These are phyloP conservation scores for Acleris cristana DNA, from an alignment of 2,888 invertebrate genomes.

Conservation along the genomic window DNA sequence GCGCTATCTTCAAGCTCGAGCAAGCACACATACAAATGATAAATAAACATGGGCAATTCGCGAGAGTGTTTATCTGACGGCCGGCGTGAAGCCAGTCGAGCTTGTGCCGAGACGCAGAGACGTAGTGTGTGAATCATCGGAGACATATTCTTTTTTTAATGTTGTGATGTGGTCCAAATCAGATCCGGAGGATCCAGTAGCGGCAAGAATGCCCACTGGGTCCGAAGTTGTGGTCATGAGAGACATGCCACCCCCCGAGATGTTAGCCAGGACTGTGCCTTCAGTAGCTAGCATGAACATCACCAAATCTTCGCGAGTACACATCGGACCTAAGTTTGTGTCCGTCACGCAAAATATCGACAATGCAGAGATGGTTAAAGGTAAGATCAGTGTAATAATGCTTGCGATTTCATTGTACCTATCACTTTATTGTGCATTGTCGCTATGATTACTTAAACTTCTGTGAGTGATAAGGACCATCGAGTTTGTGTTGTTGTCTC, in stretches of 20 bases:
- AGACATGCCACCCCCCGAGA: constrained; percentile 45
- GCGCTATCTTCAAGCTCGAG: too few species aligned
- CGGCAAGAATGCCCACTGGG: constrained; percentile 43
- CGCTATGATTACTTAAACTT: too few species aligned
- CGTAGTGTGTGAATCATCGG: constrained; percentile 49
- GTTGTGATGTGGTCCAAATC: constrained; percentile 55
- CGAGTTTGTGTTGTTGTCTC: too few species aligned
- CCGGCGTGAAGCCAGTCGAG: constrained; percentile 49
- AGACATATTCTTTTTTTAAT: constrained; percentile 37
- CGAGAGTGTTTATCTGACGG: too few species aligned
- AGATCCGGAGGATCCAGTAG: constrained; percentile 43
- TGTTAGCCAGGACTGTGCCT: constrained; percentile 50
- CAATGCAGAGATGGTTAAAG: constrained; percentile 71
- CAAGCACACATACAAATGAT: too few species aligned
- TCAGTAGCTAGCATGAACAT: constrained; percentile 61
- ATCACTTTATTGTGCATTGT: too few species aligned
- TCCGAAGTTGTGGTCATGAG: constrained; percentile 61
- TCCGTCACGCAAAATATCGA: constrained; percentile 71
- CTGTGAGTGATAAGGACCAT: too few species aligned
- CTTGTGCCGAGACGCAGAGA: constrained; percentile 47
- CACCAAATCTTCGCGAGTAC: constrained; percentile 63
- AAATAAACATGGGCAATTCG: too few species aligned
- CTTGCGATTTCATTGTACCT: background rate
- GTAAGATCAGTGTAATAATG: constrained; percentile 51
- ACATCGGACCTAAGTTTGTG: constrained; percentile 71